Percentiles rank a stretch among this genome's conserved stretches.
Conservation (phyloP, 2,113 vertebrate species). For the Thomomys bottae region DNA sequence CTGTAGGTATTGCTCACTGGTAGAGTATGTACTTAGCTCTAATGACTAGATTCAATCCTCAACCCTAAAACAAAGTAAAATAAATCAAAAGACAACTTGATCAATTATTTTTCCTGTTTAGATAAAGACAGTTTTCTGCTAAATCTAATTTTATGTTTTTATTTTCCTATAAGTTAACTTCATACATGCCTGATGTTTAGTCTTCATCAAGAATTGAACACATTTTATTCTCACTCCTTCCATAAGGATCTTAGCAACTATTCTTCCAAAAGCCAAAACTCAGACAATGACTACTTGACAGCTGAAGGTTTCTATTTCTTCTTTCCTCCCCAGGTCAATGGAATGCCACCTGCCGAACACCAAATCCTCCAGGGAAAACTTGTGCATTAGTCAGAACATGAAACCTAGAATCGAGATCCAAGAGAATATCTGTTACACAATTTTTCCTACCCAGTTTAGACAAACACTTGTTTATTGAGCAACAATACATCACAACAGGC, state of each 20-base stretch:
- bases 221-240: constrained; percentile 13
- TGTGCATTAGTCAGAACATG: constrained; percentile 25
- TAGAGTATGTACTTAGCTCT: neutral
- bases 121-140: neutral
- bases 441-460: constrained; percentile 72
- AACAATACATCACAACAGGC: constrained; percentile 73
- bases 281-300: constrained; percentile 8
- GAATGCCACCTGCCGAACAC: constrained; percentile 35
- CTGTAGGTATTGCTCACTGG: neutral
- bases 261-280: constrained; percentile 11
- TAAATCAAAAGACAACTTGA: neutral
- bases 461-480: constrained; percentile 59
- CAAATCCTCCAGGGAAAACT: constrained; percentile 40
- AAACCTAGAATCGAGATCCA: constrained; percentile 61
- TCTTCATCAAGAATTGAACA: neutral
- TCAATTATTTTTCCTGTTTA: neutral
- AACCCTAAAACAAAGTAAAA: neutral
- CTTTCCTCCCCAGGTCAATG: constrained; percentile 53
- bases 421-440: constrained; percentile 62
- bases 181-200: neutral
- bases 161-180: constrained; percentile 37
- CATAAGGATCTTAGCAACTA: neutral
- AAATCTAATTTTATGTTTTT: neutral
- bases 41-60: too few relatives aligned
- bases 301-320: constrained; percentile 43